phyloP scores from a whole-genome alignment of 2,113 vertebrate genomes.

The Aegithalos caudatus region DNA sequence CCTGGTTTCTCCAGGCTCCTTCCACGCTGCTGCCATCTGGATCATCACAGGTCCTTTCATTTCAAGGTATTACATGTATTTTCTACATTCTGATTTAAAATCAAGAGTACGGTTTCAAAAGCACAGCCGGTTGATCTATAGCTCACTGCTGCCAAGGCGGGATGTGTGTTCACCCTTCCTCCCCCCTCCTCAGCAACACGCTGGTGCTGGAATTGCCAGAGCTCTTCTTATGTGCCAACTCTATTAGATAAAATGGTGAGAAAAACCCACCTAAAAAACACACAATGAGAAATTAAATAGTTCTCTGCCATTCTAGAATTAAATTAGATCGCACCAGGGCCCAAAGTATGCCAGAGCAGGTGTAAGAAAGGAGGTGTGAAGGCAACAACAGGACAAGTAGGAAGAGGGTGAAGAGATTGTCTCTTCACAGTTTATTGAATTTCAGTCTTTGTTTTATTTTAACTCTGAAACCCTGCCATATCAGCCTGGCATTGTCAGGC shows the following conservation, averaged over 20 bases:
- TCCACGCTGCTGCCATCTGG: not conserved
- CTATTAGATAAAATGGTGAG: not conserved
- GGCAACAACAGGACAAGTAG: not conserved
- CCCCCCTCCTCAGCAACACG: accelerated
- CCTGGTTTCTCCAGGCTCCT: not conserved
- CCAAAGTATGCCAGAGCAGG: not conserved
- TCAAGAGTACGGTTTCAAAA: not conserved
- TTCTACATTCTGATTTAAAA: not conserved
- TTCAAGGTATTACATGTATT: not conserved
- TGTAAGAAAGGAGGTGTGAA: not conserved
- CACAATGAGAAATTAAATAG: not conserved
- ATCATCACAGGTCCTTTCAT: accelerated
- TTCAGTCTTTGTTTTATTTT: not conserved
- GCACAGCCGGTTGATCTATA: accelerated
- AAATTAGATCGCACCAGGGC: not conserved
- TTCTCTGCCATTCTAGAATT: not conserved
- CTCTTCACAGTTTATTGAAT: not conserved
- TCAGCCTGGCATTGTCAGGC: not conserved
- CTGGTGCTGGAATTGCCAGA: not conserved
- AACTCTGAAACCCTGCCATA: not conserved
- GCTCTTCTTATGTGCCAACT: not conserved
- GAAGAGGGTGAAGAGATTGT: not conserved
- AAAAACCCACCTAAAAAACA: not conserved
- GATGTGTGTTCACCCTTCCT: accelerated
- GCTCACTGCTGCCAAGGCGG: accelerated